Base-by-base conservation (phyloP, 2,888 invertebrate species). In the Portevinia maculata region DNA sequence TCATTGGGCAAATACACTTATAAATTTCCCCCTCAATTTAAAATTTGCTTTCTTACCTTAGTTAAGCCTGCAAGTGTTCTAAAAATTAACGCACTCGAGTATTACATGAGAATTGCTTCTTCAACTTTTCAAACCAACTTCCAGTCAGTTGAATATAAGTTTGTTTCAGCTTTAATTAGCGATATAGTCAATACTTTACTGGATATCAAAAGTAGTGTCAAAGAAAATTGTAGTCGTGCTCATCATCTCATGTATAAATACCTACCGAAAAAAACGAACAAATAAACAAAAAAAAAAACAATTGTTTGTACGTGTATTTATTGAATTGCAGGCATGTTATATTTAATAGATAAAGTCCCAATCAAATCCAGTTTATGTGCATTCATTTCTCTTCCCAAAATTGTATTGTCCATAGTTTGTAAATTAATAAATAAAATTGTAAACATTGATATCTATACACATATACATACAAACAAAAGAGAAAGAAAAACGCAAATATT, bases 291-390 rank as follows among this genome's bases (percentile, higher is more conserved):
- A n/a, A 48, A 57, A 24, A 73, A 71, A 55, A 24, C 65, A 65
- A 78, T 67, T 64, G 52, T 83, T 79, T 59, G 70, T 83, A 70
- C 52, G 64, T n/a, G n/a, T 74, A 70, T 67, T 60, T 67, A 48
- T 70, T 39, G 52, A 50, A 67, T 76, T 65, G 57, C 41, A 75
- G 64, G 21, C 69, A 74, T 59, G 37, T 44, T 21, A 46, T 74
- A 57, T 57, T 48, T 48, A 41, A 60, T 48, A 46, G 44, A 79
- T 44, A 11, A 64, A 60, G 39, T 59, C 65, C 59, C 78, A 71
- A 79, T 53, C 59, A 53, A 60, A 79, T 59, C 50, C 28, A 50
- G 57, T 79, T 39, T 84, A 79, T 84, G 65, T 85, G 71, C 76
- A 84, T 46, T 70, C 7, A 48, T 60, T 59, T 74, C 50, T 81